These are phyloP conservation scores for Lithobates sylvaticus DNA, from an alignment of 2,797 vertebrate genomes.

Conservation along the genomic window DNA sequence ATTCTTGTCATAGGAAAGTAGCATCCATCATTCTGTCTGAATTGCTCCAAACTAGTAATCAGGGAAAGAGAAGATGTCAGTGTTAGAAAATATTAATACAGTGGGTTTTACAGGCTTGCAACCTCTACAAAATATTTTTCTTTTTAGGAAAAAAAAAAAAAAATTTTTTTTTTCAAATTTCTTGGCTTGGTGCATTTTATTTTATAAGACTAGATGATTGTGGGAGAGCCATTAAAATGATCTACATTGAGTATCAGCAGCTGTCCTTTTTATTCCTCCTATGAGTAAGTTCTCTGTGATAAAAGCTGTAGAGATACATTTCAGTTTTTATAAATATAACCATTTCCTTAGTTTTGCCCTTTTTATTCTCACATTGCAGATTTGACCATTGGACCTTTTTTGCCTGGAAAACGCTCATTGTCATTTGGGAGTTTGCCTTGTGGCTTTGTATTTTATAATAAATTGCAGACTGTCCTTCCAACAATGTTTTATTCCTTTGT, in stretches of 20 bases:
- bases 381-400: not conserved
- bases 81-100: constrained; percentile 86
- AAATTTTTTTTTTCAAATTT: not conserved
- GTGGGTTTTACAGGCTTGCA: constrained; percentile 63
- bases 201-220: not conserved
- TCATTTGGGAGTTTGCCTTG: not conserved
- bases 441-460: not conserved
- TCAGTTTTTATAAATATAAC: not conserved
- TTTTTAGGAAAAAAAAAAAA: not conserved
- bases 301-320: too few species aligned
- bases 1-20: constrained; percentile 97
- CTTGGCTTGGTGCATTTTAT: not conserved
- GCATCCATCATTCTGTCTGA: constrained; percentile 97
- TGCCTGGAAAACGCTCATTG: not conserved
- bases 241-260: not conserved
- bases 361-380: not conserved
- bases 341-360: not conserved
- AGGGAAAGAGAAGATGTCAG: constrained; percentile 79
- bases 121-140: not conserved
- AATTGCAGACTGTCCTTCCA: not conserved
- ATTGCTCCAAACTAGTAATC: constrained; percentile 94
- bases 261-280: not conserved
- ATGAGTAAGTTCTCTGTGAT: not conserved
- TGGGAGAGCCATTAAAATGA: not conserved
- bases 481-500: not conserved